Conservation (phyloP, 2,113 vertebrate species). For the Limanda limanda region DNA sequence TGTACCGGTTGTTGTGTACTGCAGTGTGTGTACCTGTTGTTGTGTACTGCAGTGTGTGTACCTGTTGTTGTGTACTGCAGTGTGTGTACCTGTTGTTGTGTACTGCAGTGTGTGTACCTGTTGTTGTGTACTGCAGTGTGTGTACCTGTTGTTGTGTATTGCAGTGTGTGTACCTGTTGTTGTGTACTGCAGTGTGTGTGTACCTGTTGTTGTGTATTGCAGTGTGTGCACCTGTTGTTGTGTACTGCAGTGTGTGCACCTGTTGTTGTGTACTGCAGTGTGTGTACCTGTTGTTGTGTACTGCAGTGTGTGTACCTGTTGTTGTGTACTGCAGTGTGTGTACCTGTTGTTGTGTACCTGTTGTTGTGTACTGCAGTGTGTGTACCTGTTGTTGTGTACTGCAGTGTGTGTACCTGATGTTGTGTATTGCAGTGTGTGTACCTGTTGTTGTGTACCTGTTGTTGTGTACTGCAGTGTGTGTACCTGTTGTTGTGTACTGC, state of each 20-base stretch:
- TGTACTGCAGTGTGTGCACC: too few relatives aligned
- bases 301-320: too few relatives aligned
- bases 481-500: conserved; percentile 41
- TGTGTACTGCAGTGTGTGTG: conserved; percentile 77
- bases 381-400: too few relatives aligned
- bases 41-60: conserved; percentile 24
- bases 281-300: too few relatives aligned
- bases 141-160: conserved; percentile 43
- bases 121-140: neutral
- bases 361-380: too few relatives aligned
- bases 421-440: neutral
- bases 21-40: neutral
- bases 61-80: neutral
- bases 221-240: conserved; percentile 52
- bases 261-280: too few relatives aligned
- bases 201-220: too few relatives aligned
- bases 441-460: conserved; percentile 7
- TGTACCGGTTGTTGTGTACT: too few relatives aligned
- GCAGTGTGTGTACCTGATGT: too few relatives aligned
- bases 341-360: too few relatives aligned
- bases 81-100: conserved; percentile 76
- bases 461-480: conserved; percentile 69
- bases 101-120: neutral
- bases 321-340: too few relatives aligned
- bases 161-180: neutral